Conservation (phyloP, 2,797 vertebrate species). For the Acanthurus tractus region DNA sequence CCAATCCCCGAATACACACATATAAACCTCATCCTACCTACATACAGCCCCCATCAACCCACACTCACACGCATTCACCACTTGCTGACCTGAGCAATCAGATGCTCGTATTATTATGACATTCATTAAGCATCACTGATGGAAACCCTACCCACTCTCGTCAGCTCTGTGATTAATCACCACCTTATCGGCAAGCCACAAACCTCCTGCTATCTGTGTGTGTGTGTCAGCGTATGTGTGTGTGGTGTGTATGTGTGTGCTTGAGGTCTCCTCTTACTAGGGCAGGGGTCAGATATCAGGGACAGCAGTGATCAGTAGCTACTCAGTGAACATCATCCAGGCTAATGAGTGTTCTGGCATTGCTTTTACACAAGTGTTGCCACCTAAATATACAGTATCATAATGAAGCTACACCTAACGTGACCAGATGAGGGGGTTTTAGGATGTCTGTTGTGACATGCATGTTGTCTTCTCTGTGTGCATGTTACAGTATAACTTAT, state of each 20-base stretch:
- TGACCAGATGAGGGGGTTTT: slow-evolving; percentile 8
- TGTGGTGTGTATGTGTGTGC: slow-evolving; percentile 40
- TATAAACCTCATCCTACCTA: slow-evolving; percentile 52
- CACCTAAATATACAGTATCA: slow-evolving; percentile 45
- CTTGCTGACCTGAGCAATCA: slow-evolving; percentile 74
- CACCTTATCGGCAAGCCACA: slow-evolving; percentile 68
- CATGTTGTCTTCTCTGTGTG: neutral
- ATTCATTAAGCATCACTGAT: slow-evolving; percentile 75
- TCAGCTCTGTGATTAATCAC: slow-evolving; percentile 80
- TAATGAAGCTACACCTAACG: slow-evolving; percentile 38
- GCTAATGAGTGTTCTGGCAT: slow-evolving; percentile 70
- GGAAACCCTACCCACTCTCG: slow-evolving; percentile 68
- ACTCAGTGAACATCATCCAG: slow-evolving; percentile 72
- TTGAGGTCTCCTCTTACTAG: slow-evolving; percentile 68
- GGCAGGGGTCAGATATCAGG: slow-evolving; percentile 80
- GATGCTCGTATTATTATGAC: slow-evolving; percentile 77
- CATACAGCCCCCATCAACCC: slow-evolving; percentile 10
- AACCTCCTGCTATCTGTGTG: slow-evolving; percentile 63
- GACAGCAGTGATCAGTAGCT: slow-evolving; percentile 72
- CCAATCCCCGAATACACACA: slow-evolving; percentile 40
- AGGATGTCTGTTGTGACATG: slow-evolving; percentile 4
- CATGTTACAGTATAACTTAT: neutral
- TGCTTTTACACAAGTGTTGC: slow-evolving; percentile 44
- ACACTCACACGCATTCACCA: slow-evolving; percentile 27
- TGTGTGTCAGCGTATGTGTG: slow-evolving; percentile 23